phyloP scores from a whole-genome alignment of 2,888 invertebrate genomes.

The Mesochorus sp. region DNA sequence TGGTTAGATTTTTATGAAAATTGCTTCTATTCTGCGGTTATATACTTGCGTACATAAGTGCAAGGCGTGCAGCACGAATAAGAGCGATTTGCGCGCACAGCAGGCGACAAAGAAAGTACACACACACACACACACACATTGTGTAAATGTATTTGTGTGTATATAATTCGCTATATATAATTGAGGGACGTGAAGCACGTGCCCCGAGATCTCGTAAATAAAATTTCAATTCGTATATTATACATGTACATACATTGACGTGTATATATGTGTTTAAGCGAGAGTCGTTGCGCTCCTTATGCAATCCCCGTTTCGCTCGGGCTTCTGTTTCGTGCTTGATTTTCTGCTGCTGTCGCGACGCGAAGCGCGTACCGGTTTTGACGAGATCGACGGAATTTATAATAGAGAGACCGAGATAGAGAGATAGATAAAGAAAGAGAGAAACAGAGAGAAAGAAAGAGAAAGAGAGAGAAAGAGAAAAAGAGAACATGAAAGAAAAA shows the following conservation, averaged over 20 bases:
- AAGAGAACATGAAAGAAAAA: background rate
- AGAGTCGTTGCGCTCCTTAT: conserved; percentile 33
- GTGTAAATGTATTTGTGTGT: background rate
- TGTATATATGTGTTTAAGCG: background rate
- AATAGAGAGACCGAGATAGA: conserved; percentile 1
- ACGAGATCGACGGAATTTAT: conserved; percentile 38
- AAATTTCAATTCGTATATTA: conserved; percentile 53
- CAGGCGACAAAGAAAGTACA: conserved; percentile 9
- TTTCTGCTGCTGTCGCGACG: conserved; percentile 34
- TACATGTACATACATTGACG: conserved; percentile 22
- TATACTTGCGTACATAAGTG: background rate
- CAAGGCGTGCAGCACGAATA: conserved; percentile 17
- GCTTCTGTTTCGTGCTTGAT: conserved; percentile 46
- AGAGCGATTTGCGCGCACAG: background rate
- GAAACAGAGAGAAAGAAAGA: background rate
- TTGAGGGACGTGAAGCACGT: conserved; percentile 28
- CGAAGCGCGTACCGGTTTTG: conserved; percentile 35
- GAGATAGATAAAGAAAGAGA: background rate
- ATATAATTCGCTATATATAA: background rate
- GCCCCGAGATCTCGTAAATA: conserved; percentile 47
- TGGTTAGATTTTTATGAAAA: too few relatives aligned
- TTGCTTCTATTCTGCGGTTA: too few relatives aligned
- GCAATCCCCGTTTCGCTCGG: conserved; percentile 33
- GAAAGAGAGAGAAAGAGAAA: background rate
- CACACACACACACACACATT: background rate